phyloP scores from a whole-genome alignment of 2,888 invertebrate genomes.

The Prostheceraeus crozeri region DNA sequence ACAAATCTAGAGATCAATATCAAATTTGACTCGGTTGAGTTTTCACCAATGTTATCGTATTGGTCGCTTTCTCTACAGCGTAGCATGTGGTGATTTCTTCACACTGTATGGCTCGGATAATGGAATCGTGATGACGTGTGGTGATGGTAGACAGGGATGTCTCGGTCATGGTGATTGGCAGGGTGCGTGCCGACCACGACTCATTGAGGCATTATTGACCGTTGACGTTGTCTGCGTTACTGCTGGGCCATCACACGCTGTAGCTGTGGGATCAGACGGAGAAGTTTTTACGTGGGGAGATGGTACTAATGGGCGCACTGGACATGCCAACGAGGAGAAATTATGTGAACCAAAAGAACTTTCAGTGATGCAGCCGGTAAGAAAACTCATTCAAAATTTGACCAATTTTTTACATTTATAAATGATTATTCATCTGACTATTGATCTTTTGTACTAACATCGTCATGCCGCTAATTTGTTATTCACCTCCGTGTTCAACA shows the following conservation, averaged over 20 bases:
- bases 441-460: too few species aligned
- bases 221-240: constrained; percentile 59
- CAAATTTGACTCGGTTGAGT: too few species aligned
- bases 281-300: constrained; percentile 66
- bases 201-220: constrained; percentile 60
- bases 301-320: constrained; percentile 63
- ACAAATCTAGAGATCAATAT: too few species aligned
- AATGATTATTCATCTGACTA: too few species aligned
- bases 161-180: constrained; percentile 65
- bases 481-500: too few species aligned
- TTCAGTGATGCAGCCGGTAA: constrained; percentile 6
- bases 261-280: constrained; percentile 63
- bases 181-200: constrained; percentile 61
- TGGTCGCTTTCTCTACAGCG: too few species aligned
- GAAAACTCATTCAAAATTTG: too few species aligned
- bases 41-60: too few species aligned
- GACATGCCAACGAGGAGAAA: constrained; percentile 60
- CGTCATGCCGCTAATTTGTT: too few species aligned
- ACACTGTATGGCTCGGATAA: constrained; percentile 65
- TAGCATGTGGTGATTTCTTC: constrained; percentile 64
- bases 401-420: too few species aligned
- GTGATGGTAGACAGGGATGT: constrained; percentile 63
- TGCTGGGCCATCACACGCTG: constrained; percentile 63
- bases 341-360: constrained; percentile 46
- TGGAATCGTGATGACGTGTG: constrained; percentile 67